Base-by-base conservation (phyloP, 1,140 invertebrate species). In the Drosophila ambigua region DNA sequence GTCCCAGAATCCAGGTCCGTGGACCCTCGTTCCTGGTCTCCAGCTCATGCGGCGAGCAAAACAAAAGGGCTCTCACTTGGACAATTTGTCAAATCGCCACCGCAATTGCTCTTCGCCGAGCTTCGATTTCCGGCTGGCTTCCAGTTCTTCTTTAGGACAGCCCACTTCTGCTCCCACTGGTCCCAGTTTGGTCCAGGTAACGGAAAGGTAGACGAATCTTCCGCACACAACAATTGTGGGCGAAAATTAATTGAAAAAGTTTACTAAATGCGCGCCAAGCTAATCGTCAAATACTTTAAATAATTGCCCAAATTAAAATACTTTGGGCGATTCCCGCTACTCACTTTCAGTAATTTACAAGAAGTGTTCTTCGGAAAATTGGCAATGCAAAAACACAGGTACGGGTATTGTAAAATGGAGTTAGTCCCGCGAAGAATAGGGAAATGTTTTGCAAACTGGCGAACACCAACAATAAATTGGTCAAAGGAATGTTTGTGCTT, bases 81-180 rank as follows among this genome's bases (percentile, higher is more conserved):
- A 79, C 76, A 88, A 88, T 88, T 88, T 88, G 83, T 88, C 83
- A 88, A 88, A 88, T 88, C 79, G 83, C 79, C 83, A 79, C 83
- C 83, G 81, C 83, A 88, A 87, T 88, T 82, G 79, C 74, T 78
- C 63, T 50, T 58, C 68, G 66, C 52, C 66, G 55, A 78, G 65
- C 71, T 78, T 81, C 77, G 78, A 88, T 68, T 88, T 74, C 54
- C 35, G 41, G 46, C 66, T 49, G 46, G 53, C 28, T 15, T 8
- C 11, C 31, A 4, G 9, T 11, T 11, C 9, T 35, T 6, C 31
- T 4, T 3, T 4, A 11, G 31, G 31, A 11, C 2, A n/a, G n/a
- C 9, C 9, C 8, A 9, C 31, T 28, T 2, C 26, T 28, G 5
- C 8, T 31, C 2, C 8, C 8, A 2, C 26, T 7, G 5, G 6